Evolutionary conservation across 2,797 vertebrate species (phyloP).

Genomic region (Fistularia commersonii): DNA sequence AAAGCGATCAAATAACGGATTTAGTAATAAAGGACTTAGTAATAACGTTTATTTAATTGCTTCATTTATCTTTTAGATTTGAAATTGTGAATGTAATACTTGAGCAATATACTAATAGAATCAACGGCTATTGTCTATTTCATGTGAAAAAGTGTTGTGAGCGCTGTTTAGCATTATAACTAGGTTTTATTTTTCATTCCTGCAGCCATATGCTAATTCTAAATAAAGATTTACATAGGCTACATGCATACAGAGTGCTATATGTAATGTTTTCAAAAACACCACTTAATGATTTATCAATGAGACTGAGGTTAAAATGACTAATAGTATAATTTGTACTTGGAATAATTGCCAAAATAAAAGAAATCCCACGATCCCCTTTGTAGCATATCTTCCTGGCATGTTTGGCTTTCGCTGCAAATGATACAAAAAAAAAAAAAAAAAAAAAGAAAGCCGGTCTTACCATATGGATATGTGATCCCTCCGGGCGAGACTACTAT

Average conservation of each 20-base stretch:
- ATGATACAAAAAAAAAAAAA: too few relatives aligned
- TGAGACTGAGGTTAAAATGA: too few relatives aligned
- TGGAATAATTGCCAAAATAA: too few relatives aligned
- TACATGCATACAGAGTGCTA: not conserved
- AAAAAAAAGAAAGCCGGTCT: too few relatives aligned
- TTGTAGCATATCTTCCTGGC: too few relatives aligned
- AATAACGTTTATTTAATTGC: constrained; percentile 42
- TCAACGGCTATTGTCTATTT: constrained; percentile 52
- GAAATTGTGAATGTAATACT: constrained; percentile 62
- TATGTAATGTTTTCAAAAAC: not conserved
- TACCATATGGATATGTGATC: too few relatives aligned
- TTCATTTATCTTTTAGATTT: constrained; percentile 56
- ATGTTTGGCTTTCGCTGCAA: too few relatives aligned
- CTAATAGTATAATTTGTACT: too few relatives aligned
- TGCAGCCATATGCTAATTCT: not conserved
- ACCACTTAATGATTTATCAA: too few relatives aligned
- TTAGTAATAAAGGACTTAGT: constrained; percentile 28
- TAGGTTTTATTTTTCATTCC: constrained; percentile 34
- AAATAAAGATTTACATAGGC: not conserved
- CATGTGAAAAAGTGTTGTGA: constrained; percentile 36
- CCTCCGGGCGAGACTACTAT: too few relatives aligned
- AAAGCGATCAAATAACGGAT: constrained; percentile 30
- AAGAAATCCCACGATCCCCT: too few relatives aligned
- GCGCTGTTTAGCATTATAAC: constrained; percentile 34
- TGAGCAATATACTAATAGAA: constrained; percentile 61